These are phyloP conservation scores for Anticlea derivata DNA, from an alignment of 2,888 invertebrate species.

Conservation along the genomic window DNA sequence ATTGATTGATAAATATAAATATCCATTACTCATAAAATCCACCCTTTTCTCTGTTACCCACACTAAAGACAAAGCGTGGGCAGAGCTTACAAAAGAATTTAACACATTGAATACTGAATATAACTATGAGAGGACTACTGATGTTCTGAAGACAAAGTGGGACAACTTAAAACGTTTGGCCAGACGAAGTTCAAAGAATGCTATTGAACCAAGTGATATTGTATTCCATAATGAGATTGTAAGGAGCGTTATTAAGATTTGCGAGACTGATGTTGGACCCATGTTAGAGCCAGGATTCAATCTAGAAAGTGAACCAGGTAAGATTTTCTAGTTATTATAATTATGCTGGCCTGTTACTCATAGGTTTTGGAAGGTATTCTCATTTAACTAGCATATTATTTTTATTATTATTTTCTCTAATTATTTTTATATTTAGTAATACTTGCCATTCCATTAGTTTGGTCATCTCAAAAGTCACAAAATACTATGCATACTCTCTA, in stretches of 20 bases:
- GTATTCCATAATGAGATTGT: constrained; percentile 46
- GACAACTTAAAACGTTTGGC: constrained; percentile 65
- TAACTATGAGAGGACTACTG: constrained; percentile 49
- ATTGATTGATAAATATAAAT: constrained; percentile 62
- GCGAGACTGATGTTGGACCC: constrained; percentile 24
- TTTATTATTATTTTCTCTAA: too few relatives aligned
- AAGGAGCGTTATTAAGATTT: constrained; percentile 43
- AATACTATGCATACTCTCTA: too few relatives aligned
- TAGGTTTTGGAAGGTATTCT: too few relatives aligned
- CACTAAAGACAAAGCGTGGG: constrained; percentile 67
- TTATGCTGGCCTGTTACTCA: too few relatives aligned
- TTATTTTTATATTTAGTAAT: too few relatives aligned
- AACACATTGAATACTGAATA: constrained; percentile 55
- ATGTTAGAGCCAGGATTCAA: constrained; percentile 7
- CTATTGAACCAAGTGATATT: constrained; percentile 49
- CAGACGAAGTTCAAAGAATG: constrained; percentile 54
- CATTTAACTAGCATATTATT: too few relatives aligned
- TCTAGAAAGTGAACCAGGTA: constrained; percentile 9
- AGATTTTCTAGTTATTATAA: not conserved
- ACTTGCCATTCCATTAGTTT: too few relatives aligned
- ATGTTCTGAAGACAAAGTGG: constrained; percentile 67
- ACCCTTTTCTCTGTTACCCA: constrained; percentile 51
- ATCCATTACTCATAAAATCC: constrained; percentile 61
- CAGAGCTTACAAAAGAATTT: constrained; percentile 58
- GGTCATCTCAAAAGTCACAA: too few relatives aligned